Percentiles rank a stretch among this genome's conserved stretches.
Conservation (phyloP, 92 coral and sea anemone genomes). For the Plumapathes pennacea region DNA sequence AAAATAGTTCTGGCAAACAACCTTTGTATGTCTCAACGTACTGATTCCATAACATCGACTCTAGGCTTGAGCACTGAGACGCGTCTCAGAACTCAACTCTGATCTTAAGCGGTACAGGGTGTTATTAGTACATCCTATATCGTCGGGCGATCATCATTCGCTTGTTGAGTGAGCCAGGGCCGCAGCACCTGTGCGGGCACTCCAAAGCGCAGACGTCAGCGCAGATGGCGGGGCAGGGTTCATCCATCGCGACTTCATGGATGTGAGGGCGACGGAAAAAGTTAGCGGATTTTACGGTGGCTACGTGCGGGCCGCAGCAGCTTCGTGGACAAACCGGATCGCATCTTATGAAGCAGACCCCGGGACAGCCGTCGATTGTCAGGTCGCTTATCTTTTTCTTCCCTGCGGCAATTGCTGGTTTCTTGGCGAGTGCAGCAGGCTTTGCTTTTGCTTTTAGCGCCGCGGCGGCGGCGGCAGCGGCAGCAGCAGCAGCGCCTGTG, state of each 20-base stretch:
- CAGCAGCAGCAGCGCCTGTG: constrained; percentile 10
- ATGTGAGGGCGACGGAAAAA: constrained; percentile 53
- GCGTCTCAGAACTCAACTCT: no score
- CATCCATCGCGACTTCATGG: constrained; percentile 45
- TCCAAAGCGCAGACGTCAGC: constrained; percentile 86
- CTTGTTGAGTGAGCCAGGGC: constrained; percentile 78
- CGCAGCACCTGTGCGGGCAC: constrained; percentile 93
- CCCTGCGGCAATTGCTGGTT: not conserved
- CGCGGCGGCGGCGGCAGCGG: not conserved
- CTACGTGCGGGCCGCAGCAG: constrained; percentile 94
- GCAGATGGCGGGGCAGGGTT: constrained; percentile 67
- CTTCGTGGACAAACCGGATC: constrained; percentile 80
- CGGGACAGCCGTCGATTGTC: constrained; percentile 63
- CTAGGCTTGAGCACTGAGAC: no score
- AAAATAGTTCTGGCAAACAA: no score
- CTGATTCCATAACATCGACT: no score
- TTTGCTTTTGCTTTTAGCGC: not conserved
- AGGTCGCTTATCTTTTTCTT: constrained; percentile 1
- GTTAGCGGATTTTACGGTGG: constrained; percentile 22
- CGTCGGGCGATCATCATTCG: no score
- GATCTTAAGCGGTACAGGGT: no score
- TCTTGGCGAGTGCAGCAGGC: constrained; percentile 23
- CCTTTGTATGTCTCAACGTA: no score
- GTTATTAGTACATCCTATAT: no score
- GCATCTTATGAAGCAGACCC: constrained; percentile 69